These are phyloP conservation scores for Bubo bubo DNA, from an alignment of 2,113 vertebrate genomes.

Conservation along the genomic window DNA sequence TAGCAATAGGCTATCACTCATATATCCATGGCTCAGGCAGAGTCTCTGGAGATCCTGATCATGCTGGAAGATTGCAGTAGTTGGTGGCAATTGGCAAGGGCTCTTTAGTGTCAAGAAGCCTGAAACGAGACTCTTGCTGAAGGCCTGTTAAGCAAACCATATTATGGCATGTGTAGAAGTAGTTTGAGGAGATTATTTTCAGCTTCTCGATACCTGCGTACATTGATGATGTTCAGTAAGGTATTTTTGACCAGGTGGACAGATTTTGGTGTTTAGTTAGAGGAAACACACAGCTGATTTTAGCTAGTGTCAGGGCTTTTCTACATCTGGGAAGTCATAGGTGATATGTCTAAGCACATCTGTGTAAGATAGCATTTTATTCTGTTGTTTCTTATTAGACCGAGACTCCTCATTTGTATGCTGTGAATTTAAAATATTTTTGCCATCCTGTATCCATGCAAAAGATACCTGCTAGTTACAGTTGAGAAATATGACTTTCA, in stretches of 20 bases:
- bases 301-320: not conserved
- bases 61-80: not conserved
- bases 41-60: not conserved
- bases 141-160: not conserved
- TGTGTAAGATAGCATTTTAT: not conserved
- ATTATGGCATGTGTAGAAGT: not conserved
- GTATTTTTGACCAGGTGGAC: not conserved
- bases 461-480: not conserved
- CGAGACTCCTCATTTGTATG: not conserved
- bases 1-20: not conserved
- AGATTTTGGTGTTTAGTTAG: not conserved
- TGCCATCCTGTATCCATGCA: not conserved
- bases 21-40: not conserved
- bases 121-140: not conserved
- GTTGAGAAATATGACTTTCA: not conserved
- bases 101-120: not conserved
- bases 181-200: not conserved
- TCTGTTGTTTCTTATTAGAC: not conserved
- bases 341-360: not conserved
- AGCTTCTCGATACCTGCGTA: not conserved
- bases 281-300: not conserved
- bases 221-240: not conserved
- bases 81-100: not conserved
- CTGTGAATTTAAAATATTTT: not conserved
- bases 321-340: not conserved